These are phyloP conservation scores for Cetoscarus ocellatus DNA, from an alignment of 2,797 vertebrate genomes.

Conservation along the genomic window DNA sequence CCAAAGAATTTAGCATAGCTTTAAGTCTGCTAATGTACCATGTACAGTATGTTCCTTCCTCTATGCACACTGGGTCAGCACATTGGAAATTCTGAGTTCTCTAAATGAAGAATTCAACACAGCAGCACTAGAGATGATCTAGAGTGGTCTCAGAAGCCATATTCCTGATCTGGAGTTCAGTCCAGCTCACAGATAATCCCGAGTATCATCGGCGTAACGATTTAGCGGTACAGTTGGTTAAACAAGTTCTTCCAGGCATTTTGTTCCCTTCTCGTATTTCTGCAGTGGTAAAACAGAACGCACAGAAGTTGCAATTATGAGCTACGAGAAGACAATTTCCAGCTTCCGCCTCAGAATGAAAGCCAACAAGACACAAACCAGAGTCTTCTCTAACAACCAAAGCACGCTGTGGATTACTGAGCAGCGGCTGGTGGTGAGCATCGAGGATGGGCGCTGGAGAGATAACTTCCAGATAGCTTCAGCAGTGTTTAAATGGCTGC, in stretches of 20 bases:
- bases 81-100: constrained; percentile 47
- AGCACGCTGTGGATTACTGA: constrained; percentile 8
- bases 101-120: constrained; percentile 29
- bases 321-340: constrained; percentile 23
- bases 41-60: constrained; percentile 15
- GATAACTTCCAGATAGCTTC: constrained; percentile 33
- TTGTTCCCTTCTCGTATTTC: constrained; percentile 13
- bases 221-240: constrained; percentile 10
- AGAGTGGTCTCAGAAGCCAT: constrained; percentile 20
- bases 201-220: constrained; percentile 14
- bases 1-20: neutral
- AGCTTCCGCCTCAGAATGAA: constrained; percentile 19
- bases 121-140: constrained; percentile 14
- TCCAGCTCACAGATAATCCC: constrained; percentile 14
- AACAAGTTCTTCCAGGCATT: constrained; percentile 14
- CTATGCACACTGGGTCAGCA: constrained; percentile 27
- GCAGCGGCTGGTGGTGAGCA: neutral
- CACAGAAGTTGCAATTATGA: constrained; percentile 18
- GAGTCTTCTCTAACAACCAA: constrained; percentile 16
- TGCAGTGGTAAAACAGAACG: constrained; percentile 6
- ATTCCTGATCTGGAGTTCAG: neutral
- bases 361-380: constrained; percentile 16
- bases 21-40: constrained; percentile 23
- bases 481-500: constrained; percentile 38
- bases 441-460: constrained; percentile 2